A percentile compares a stretch with the other conserved stretches of the same genome.
These are phyloP conservation scores for Stramonita haemastoma DNA, from an alignment of 2,888 invertebrate genomes.

Conservation along the genomic window DNA sequence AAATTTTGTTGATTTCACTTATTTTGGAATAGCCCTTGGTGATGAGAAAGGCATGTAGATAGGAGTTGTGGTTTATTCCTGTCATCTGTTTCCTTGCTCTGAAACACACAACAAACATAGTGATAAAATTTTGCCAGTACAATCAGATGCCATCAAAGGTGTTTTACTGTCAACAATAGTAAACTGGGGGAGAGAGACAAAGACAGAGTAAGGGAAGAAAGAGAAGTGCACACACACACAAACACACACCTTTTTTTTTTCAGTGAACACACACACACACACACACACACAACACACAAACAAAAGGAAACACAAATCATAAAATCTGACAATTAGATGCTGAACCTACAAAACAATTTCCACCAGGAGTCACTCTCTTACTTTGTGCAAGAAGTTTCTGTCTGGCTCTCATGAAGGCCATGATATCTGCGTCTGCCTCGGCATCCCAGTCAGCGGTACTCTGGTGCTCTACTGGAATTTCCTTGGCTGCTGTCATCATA, in stretches of 20 bases:
- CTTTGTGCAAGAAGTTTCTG: slow-evolving; percentile 70
- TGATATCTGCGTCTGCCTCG: slow-evolving; percentile 76
- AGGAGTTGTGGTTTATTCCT: background rate
- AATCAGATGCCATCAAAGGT: too few species aligned
- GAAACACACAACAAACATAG: background rate
- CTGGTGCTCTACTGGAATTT: background rate
- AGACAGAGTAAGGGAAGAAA: background rate
- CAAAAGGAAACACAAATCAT: background rate
- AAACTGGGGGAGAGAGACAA: background rate
- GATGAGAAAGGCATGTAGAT: too few species aligned
- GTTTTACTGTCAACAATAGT: background rate
- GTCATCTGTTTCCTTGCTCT: slow-evolving; percentile 38
- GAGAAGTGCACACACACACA: background rate
- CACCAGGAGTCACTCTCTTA: slow-evolving; percentile 39
- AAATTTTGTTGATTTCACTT: too few species aligned
- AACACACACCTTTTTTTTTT: background rate
- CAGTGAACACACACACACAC: background rate
- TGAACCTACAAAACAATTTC: background rate
- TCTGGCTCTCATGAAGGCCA: slow-evolving; percentile 76
- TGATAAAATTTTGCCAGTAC: too few species aligned
- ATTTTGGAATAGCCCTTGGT: too few species aligned
- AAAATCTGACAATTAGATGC: background rate
- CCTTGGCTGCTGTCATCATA: background rate
- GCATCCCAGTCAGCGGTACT: slow-evolving; percentile 76
- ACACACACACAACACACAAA: background rate